phyloP scores from a whole-genome alignment of 2,113 vertebrate genomes.

The Gnathonemus echidnorhynchus region DNA sequence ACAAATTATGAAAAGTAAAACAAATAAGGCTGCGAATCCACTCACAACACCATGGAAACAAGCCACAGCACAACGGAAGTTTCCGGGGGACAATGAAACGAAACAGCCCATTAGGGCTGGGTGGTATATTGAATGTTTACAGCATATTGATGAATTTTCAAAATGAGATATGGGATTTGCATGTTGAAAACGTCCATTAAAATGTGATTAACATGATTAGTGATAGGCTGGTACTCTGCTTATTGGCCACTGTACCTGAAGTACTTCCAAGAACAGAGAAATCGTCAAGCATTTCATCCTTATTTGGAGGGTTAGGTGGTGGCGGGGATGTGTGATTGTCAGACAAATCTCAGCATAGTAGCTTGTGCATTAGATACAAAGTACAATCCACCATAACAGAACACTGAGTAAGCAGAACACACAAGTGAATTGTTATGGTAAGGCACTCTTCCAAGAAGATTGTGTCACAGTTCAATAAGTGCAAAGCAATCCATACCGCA shows the following conservation, averaged over 20 bases:
- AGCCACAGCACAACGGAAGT: background rate
- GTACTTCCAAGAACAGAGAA: background rate
- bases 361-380: slow-evolving; percentile 33
- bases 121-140: background rate
- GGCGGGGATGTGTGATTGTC: background rate
- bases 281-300: background rate
- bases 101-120: background rate
- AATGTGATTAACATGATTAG: background rate
- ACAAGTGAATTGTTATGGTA: slow-evolving; percentile 59
- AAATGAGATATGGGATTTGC: background rate
- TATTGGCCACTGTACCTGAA: background rate
- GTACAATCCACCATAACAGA: slow-evolving; percentile 44
- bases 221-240: background rate
- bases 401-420: slow-evolving; percentile 56
- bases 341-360: background rate
- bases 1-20: background rate
- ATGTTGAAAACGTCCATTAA: background rate
- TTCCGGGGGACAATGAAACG: background rate
- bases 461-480: slow-evolving; percentile 51
- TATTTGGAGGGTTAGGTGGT: background rate
- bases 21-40: background rate
- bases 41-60: background rate
- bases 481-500: slow-evolving; percentile 46
- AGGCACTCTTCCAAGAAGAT: slow-evolving; percentile 53
- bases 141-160: background rate